Base-by-base conservation (phyloP, 2,888 invertebrate genomes). In the Biston betularia region DNA sequence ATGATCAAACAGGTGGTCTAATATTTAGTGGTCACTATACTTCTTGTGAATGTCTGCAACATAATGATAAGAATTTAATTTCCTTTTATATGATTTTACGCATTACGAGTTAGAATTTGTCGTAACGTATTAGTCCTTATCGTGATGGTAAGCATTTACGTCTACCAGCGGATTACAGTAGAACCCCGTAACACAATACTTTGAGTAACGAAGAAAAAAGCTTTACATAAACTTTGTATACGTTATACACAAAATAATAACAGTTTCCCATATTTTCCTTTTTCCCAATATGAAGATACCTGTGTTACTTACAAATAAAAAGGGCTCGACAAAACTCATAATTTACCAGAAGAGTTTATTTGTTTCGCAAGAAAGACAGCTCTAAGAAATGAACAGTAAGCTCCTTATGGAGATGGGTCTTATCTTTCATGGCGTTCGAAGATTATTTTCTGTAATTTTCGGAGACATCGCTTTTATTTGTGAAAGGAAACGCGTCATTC, bases 371-470 rank as follows among this genome's bases (percentile, higher is more conserved):
- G 46, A 48, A 14, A n/a, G 35, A 46, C 57, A 57, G 15, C 48
- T 57, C 57, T 48, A n/a, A 58, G 49, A 58, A 49, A 49, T 54
- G 40, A 57, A 57, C 49, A 58, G 58, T 58, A 49, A 58, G 58
- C 58, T 42, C 49, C 58, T 58, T 58, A 58, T 42, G 8, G 49
- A 48, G 58, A 35, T 49, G 42, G 48, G 49, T 48, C 42, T 58
- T 49, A 58, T 58, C 58, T 58, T 58, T 40, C 48, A 33, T 42
- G 42, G 48, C 24, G 49, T 58, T 49, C 49, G 24, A 14, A 58
- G 40, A 58, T 58, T 58, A 58, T 58, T 48, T 46, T 46, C 14
- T 24, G 48, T 58, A 58, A 58, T 58, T 48, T 58, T 58, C 24
- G 35, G 11, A 58, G 58, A 46, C 42, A n/a, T 24, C 12, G 12